Evolutionary conservation across 2,113 vertebrate genomes (phyloP).

Genomic region (Mugil cephalus): DNA sequence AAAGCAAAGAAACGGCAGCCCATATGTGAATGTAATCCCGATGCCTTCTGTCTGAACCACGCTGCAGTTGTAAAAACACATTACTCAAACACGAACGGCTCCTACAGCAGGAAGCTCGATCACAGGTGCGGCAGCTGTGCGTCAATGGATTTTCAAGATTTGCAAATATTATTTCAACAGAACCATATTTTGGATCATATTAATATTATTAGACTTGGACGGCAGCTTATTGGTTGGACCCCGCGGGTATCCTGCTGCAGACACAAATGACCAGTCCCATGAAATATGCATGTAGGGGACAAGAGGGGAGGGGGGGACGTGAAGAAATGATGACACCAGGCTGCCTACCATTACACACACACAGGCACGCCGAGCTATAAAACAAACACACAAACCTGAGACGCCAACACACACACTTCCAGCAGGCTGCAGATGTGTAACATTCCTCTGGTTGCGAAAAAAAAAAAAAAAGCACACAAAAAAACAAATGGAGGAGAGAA

Average conservation of each 20-base stretch:
- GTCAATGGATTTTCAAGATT: slow-evolving; percentile 22
- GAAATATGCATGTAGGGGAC: slow-evolving; percentile 66
- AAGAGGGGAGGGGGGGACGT: slow-evolving; percentile 7
- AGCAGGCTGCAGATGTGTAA: slow-evolving; percentile 68
- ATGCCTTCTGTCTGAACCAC: slow-evolving; percentile 45
- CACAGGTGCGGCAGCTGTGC: slow-evolving; percentile 59
- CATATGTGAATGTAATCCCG: slow-evolving; percentile 52
- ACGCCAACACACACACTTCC: slow-evolving; percentile 31
- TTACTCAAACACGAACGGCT: slow-evolving; percentile 56
- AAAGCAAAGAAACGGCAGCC: slow-evolving; percentile 1
- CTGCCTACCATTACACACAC: slow-evolving; percentile 51
- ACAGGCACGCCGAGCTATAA: slow-evolving; percentile 34
- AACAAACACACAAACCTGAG: slow-evolving; percentile 57
- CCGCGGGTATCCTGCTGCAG: slow-evolving; percentile 30
- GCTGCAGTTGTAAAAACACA: slow-evolving; percentile 54
- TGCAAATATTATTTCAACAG: background rate
- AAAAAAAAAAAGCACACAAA: slow-evolving; percentile 42
- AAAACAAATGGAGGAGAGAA: slow-evolving; percentile 65
- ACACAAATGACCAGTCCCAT: slow-evolving; percentile 64
- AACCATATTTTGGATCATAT: slow-evolving; percentile 17
- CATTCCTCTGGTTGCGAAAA: slow-evolving; percentile 70
- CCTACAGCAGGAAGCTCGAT: slow-evolving; percentile 42
- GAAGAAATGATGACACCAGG: slow-evolving; percentile 59
- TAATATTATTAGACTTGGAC: slow-evolving; percentile 17
- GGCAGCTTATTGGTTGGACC: slow-evolving; percentile 1